A percentile compares a stretch with the other conserved stretches of the same genome.
Evolutionary conservation across 2,797 vertebrate genomes (phyloP).

Genomic region (Tapera naevia): DNA sequence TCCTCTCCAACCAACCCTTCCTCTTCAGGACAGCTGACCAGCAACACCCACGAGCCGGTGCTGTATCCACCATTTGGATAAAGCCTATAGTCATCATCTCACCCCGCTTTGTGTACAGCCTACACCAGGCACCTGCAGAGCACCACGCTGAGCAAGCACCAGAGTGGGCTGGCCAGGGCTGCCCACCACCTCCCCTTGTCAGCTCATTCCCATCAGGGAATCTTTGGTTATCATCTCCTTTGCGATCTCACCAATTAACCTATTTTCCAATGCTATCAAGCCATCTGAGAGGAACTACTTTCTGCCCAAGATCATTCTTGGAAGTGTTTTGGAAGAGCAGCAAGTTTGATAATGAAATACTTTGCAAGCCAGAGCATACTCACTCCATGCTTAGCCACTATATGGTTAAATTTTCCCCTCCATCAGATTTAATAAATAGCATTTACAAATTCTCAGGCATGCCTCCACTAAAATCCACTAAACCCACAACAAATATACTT

Average conservation of each 20-base stretch:
- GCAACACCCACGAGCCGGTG: not conserved
- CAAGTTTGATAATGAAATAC: not conserved
- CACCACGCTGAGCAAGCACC: accelerated
- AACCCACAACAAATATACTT: slow-evolving; percentile 44
- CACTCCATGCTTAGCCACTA: not conserved
- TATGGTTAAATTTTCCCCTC: slow-evolving; percentile 40
- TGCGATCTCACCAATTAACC: not conserved
- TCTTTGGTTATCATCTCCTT: not conserved
- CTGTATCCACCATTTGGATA: accelerated
- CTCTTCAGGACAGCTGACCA: not conserved
- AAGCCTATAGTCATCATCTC: accelerated
- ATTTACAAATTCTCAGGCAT: slow-evolving; percentile 59
- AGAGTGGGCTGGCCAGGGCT: not conserved
- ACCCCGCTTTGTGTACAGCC: accelerated
- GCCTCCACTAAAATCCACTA: slow-evolving; percentile 44
- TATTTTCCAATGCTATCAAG: not conserved
- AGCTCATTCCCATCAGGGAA: not conserved
- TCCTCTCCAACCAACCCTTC: accelerated
- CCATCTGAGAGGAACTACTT: not conserved
- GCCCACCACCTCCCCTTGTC: accelerated
- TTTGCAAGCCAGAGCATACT: not conserved
- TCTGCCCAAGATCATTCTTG: not conserved
- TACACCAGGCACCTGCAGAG: accelerated
- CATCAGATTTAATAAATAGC: slow-evolving; percentile 58
- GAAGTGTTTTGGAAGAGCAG: not conserved